phyloP scores from a whole-genome alignment of 2,797 vertebrate species.

The Sparus aurata region DNA sequence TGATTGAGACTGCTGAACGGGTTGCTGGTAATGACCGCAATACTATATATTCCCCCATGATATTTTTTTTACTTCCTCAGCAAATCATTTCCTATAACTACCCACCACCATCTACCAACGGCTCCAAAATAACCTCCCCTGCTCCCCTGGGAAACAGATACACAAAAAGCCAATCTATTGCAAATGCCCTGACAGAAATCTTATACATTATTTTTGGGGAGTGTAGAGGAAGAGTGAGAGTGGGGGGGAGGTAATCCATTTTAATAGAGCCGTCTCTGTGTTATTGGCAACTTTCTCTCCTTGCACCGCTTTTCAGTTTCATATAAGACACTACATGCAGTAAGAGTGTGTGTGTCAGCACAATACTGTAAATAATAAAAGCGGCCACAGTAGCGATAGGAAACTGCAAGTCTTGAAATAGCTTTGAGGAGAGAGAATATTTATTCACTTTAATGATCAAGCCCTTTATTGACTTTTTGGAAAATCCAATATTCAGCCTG shows the following conservation, averaged over 20 bases:
- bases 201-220: slow-evolving; percentile 64
- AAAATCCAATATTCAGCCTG: slow-evolving; percentile 88
- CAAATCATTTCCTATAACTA: slow-evolving; percentile 58
- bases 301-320: slow-evolving; percentile 65
- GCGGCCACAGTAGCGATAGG: slow-evolving; percentile 71
- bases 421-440: slow-evolving; percentile 86
- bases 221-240: slow-evolving; percentile 48
- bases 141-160: slow-evolving; percentile 64
- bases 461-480: slow-evolving; percentile 87
- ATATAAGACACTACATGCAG: slow-evolving; percentile 76
- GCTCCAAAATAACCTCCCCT: slow-evolving; percentile 59
- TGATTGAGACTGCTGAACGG: slow-evolving; percentile 34
- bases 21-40: slow-evolving; percentile 56
- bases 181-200: slow-evolving; percentile 70
- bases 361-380: slow-evolving; percentile 84
- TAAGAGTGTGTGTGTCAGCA: slow-evolving; percentile 81
- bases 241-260: slow-evolving; percentile 74
- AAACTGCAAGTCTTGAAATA: slow-evolving; percentile 80
- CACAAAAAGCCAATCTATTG: slow-evolving; percentile 77
- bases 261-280: slow-evolving; percentile 82
- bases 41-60: slow-evolving; percentile 57
- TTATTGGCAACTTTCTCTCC: slow-evolving; percentile 76
- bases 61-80: slow-evolving; percentile 66
- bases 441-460: slow-evolving; percentile 89
- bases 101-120: slow-evolving; percentile 40